Evolutionary conservation across 2,888 invertebrate species (phyloP).

Genomic region (Chrysolina americana): DNA sequence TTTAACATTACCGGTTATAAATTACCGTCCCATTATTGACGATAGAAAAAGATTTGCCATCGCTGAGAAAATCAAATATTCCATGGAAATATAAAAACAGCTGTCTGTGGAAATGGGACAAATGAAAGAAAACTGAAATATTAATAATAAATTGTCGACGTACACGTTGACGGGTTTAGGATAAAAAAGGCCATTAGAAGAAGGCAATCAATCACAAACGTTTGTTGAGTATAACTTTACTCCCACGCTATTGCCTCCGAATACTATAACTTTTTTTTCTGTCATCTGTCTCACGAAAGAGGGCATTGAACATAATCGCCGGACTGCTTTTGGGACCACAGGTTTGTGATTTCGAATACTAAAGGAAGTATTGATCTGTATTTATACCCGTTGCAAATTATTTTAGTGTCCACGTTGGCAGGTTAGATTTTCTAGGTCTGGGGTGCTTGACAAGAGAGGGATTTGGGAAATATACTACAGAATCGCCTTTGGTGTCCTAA

Average conservation of each 20-base stretch:
- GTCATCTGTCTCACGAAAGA: not conserved
- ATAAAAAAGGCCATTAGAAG: slow-evolving; percentile 1
- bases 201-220: slow-evolving; percentile 11
- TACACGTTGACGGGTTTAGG: not conserved
- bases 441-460: too few species aligned
- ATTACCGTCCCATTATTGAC: slow-evolving; percentile 10
- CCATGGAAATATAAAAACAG: slow-evolving; percentile 4
- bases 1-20: slow-evolving; percentile 8
- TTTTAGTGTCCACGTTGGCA: too few species aligned
- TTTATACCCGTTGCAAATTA: too few species aligned
- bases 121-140: slow-evolving; percentile 5
- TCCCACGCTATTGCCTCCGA: not conserved
- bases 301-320: too few species aligned
- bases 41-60: slow-evolving; percentile 7
- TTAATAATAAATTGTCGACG: slow-evolving; percentile 9
- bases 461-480: too few species aligned
- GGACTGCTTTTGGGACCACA: too few species aligned
- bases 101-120: slow-evolving; percentile 8
- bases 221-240: slow-evolving; percentile 5
- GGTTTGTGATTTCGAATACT: too few species aligned
- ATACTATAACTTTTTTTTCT: not conserved
- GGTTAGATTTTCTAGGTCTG: too few species aligned
- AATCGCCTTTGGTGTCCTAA: too few species aligned
- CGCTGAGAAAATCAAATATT: slow-evolving; percentile 7
- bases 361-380: too few species aligned